Conservation (phyloP, 2,797 vertebrate genomes). For the Melanogrammus aeglefinus region DNA sequence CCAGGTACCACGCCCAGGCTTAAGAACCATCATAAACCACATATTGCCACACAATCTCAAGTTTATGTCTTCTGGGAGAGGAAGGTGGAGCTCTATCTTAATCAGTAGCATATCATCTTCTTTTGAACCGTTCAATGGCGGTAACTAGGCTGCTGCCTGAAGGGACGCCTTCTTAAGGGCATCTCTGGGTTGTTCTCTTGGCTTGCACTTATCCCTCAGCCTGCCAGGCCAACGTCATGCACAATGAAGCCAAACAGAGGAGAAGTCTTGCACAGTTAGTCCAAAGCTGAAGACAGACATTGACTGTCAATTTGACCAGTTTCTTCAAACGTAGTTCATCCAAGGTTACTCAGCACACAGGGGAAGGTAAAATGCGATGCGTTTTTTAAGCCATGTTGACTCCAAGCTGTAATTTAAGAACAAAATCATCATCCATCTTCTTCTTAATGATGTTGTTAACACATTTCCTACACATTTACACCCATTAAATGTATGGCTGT, state of each 20-base stretch:
- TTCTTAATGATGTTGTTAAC: background rate
- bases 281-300: constrained; percentile 21
- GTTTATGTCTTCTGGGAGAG: constrained; percentile 39
- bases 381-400: constrained; percentile 31
- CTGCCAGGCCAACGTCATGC: constrained; percentile 34
- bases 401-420: constrained; percentile 58
- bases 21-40: constrained; percentile 57
- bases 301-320: constrained; percentile 20
- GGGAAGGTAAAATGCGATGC: constrained; percentile 5
- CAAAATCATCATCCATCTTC: constrained; percentile 4
- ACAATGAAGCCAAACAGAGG: constrained; percentile 29
- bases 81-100: constrained; percentile 36
- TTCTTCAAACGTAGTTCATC: constrained; percentile 36
- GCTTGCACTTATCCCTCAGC: constrained; percentile 45
- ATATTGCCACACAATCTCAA: constrained; percentile 36
- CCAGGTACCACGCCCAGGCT: constrained; percentile 56
- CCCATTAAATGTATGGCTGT: background rate
- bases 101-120: constrained; percentile 60
- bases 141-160: constrained; percentile 50
- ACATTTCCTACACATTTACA: background rate
- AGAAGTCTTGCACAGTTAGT: constrained; percentile 29
- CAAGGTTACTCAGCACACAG: constrained; percentile 52
- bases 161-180: constrained; percentile 42
- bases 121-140: constrained; percentile 45
- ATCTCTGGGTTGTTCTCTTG: constrained; percentile 55